These are phyloP conservation scores for Ophion costatus DNA, from an alignment of 2,888 invertebrate genomes.

Conservation along the genomic window DNA sequence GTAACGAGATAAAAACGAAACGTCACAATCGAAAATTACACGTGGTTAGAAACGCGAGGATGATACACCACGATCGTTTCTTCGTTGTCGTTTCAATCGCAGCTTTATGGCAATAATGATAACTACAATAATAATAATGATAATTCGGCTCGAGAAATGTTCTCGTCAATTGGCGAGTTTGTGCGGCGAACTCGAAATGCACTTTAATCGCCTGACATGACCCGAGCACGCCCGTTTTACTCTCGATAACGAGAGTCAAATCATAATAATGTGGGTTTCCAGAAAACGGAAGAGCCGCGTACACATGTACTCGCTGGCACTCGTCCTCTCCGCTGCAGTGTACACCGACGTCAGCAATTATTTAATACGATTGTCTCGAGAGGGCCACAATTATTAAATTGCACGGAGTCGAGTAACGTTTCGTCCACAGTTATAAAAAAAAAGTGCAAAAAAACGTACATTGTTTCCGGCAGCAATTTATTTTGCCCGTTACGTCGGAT, in stretches of 20 bases:
- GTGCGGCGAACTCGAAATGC: slow-evolving; percentile 34
- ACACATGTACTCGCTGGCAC: background rate
- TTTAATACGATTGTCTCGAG: background rate
- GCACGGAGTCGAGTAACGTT: background rate
- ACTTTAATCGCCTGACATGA: slow-evolving; percentile 56
- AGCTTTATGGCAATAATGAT: background rate
- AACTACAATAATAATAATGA: background rate
- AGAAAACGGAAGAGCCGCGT: slow-evolving; percentile 28
- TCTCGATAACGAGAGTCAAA: slow-evolving; percentile 59
- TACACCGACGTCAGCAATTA: background rate
- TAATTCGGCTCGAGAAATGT: slow-evolving; percentile 30
- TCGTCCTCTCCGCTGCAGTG: background rate
- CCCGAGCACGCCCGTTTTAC: slow-evolving; percentile 43
- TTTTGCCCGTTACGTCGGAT: background rate
- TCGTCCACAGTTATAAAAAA: background rate
- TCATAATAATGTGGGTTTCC: slow-evolving; percentile 35
- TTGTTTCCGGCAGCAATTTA: background rate
- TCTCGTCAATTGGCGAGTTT: slow-evolving; percentile 40
- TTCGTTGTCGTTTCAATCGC: slow-evolving; percentile 13
- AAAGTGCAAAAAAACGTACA: background rate
- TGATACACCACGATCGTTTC: slow-evolving; percentile 8
- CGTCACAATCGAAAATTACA: background rate
- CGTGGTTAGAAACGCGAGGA: background rate
- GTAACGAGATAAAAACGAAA: background rate
- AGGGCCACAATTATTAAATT: background rate